Conservation (phyloP, 2,113 vertebrate species). For the Cercocebus atys region DNA sequence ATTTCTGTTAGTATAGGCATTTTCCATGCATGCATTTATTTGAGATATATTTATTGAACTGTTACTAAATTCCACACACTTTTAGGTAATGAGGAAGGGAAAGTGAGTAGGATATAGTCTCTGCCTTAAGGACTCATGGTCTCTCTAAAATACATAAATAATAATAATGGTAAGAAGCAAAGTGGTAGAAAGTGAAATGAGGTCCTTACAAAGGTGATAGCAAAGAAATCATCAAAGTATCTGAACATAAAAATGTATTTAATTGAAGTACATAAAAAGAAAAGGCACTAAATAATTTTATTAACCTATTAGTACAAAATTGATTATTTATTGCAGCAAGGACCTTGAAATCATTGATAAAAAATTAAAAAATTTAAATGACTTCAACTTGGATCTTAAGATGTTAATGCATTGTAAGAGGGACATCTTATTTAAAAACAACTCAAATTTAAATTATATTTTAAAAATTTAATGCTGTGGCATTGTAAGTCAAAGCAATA, state of each 20-base stretch:
- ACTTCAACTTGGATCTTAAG: background rate
- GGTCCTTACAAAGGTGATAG: background rate
- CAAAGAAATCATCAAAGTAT: background rate
- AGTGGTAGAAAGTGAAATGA: conserved; percentile 16
- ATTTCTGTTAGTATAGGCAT: background rate
- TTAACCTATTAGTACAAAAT: background rate
- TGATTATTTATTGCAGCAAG: background rate
- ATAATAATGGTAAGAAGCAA: background rate
- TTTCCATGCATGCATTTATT: background rate
- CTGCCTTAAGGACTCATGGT: background rate
- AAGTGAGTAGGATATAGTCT: background rate
- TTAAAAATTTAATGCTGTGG: background rate
- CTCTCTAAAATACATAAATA: background rate
- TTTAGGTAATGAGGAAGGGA: background rate
- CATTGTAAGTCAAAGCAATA: background rate
- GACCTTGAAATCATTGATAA: background rate
- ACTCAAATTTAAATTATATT: background rate
- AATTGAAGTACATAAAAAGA: background rate
- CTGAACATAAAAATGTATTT: background rate
- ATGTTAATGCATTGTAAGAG: background rate
- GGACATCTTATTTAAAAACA: background rate
- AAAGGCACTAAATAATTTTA: background rate
- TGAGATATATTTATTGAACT: background rate
- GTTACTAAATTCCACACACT: background rate
- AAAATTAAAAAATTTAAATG: background rate